These are phyloP conservation scores for Bostrychus sinensis DNA, from an alignment of 2,113 vertebrate species.

Conservation along the genomic window DNA sequence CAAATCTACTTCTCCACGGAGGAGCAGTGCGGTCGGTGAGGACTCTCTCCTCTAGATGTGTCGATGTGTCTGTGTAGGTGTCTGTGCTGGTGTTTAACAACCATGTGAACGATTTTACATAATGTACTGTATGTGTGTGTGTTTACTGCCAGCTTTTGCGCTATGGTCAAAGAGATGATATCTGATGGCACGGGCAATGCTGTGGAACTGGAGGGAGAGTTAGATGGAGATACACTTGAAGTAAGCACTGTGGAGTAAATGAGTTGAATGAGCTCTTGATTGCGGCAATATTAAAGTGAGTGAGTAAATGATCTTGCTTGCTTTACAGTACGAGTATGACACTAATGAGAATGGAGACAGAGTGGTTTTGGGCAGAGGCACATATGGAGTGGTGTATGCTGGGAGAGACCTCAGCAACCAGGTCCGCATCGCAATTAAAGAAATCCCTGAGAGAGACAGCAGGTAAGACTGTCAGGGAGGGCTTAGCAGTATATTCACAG, in stretches of 20 bases:
- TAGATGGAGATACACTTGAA: constrained; percentile 88
- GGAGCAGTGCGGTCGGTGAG: constrained; percentile 91
- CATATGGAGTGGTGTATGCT: constrained; percentile 90
- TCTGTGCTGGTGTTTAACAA: constrained; percentile 33
- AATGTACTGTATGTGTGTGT: background rate
- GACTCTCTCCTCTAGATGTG: constrained; percentile 58
- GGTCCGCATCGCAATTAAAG: constrained; percentile 94
- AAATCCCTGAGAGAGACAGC: constrained; percentile 92
- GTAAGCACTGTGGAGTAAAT: constrained; percentile 65
- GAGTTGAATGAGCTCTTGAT: too few relatives aligned
- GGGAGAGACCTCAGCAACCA: constrained; percentile 88
- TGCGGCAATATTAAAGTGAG: background rate
- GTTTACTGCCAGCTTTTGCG: constrained; percentile 84
- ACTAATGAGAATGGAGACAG: constrained; percentile 82
- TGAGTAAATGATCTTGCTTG: constrained; percentile 9
- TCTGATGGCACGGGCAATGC: constrained; percentile 82
- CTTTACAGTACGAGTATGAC: constrained; percentile 87
- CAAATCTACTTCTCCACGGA: constrained; percentile 97
- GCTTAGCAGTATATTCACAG: too few relatives aligned
- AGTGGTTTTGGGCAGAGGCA: constrained; percentile 89
- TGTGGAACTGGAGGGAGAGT: constrained; percentile 88
- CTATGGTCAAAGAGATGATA: constrained; percentile 91
- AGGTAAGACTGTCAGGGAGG: constrained; percentile 66
- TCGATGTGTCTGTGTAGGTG: constrained; percentile 66
- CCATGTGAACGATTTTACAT: constrained; percentile 17